These are phyloP conservation scores for Poecile montanus DNA, from an alignment of 2,797 vertebrate species.

Conservation along the genomic window DNA sequence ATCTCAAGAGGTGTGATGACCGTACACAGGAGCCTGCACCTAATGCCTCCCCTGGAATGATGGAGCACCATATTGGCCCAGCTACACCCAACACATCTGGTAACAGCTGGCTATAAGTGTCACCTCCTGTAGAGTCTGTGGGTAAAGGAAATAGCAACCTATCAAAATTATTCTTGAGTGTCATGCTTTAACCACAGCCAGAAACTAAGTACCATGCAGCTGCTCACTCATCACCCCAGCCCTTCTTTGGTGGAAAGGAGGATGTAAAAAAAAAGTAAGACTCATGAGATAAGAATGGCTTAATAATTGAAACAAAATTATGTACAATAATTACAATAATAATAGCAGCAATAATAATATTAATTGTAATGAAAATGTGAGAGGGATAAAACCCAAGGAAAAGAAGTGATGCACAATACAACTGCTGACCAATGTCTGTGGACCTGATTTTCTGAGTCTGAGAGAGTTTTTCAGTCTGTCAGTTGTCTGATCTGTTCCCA, in stretches of 20 bases:
- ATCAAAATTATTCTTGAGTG: neutral
- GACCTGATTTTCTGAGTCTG: no score
- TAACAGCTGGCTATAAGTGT: conserved; percentile 15
- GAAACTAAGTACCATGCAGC: neutral
- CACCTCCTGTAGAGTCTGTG: neutral
- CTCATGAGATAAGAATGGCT: neutral
- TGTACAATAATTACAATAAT: neutral
- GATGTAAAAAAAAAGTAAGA: neutral
- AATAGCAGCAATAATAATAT: no score
- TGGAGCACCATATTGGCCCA: accelerated
- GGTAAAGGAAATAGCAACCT: neutral
- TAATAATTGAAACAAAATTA: neutral
- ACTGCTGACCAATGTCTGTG: neutral
- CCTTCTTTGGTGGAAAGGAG: neutral
- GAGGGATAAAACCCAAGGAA: neutral
- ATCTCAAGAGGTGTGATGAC: conserved; percentile 80
- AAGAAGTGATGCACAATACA: neutral
- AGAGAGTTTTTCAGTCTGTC: no score
- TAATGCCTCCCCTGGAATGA: neutral
- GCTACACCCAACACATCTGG: conserved; percentile 23
- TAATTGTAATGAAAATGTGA: neutral
- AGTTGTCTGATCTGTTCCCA: no score
- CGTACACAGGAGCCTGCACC: accelerated
- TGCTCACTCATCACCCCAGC: neutral
- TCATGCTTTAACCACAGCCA: neutral